Evolutionary conservation across 2,888 invertebrate species (phyloP), one percentile per base, ranked within the genome.

Genomic region (Blera fallax): DNA sequence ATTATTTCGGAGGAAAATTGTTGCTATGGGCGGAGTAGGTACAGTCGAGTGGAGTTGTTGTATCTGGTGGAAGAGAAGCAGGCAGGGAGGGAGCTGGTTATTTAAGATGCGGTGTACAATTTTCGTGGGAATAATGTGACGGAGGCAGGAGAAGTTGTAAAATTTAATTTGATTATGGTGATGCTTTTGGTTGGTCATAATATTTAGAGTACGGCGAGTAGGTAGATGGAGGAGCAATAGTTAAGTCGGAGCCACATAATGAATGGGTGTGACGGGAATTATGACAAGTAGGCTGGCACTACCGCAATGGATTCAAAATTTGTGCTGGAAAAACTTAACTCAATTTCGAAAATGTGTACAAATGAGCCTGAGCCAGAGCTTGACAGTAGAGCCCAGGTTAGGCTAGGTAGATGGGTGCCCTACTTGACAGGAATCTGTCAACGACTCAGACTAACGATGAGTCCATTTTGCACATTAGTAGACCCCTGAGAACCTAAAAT

Each of bases 1-100:
- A 84, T 84, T 84, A 84, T 84, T 84, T 84, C 56, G n/a, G 54
- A 40, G 52, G 54, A 74, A 79, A 80, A 76, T 65, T 80, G 65
- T 70, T 69, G 65, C 70, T 37, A 58, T 65, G 54, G 58, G 64
- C 37, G 70, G 64, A 72, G 48, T 50, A 50, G 65, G 24, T 56
- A 27, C 7, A 7, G 14, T 7, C 3, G 32, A 34, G 21, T 29
- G 27, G 24, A 67, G 81, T 45, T 50, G 11, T 40, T 48, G 6
- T 50, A n/a, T 29, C 10, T 37, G 16, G 16, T 24, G 56, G 24
- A 1, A 7, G 14, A 29, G 32, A 43, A 11, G 29, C 29, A 45
- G 32, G 16, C 34, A 43, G 21, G 18, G 54, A 43, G 21, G 18
- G 54, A 67, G 14, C 58, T 34, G 48, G 29, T 29, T 16, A 40